These are phyloP conservation scores for Trematomus loennbergii DNA, from an alignment of 2,113 vertebrate species.

Conservation along the genomic window DNA sequence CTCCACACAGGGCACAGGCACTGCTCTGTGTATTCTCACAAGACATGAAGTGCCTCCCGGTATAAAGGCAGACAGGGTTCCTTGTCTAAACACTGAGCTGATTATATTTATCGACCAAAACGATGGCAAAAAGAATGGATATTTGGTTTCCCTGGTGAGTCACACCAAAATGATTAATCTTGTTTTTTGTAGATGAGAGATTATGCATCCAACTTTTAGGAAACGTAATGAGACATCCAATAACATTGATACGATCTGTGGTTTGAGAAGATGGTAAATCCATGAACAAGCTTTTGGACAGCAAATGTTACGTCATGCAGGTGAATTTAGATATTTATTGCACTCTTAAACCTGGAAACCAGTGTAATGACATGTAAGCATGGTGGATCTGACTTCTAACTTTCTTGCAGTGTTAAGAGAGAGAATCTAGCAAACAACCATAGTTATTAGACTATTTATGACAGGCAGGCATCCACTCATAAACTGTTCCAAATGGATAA, in stretches of 20 bases:
- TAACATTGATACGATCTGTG: background rate
- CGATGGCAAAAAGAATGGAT: background rate
- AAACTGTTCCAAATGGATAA: background rate
- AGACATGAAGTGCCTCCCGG: background rate
- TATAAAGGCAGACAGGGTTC: background rate
- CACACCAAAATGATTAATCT: background rate
- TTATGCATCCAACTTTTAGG: background rate
- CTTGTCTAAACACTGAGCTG: background rate
- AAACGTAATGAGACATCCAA: background rate
- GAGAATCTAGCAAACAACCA: background rate
- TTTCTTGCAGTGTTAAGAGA: background rate
- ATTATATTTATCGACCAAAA: background rate
- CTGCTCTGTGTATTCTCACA: background rate
- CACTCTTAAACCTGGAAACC: background rate
- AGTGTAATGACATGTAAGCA: background rate
- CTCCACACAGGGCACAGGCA: background rate
- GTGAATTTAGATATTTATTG: background rate
- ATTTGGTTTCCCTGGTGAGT: constrained; percentile 20
- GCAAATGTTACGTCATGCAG: background rate
- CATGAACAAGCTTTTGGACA: too few relatives aligned
- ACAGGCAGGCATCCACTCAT: background rate
- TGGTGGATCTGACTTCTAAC: background rate
- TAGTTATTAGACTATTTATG: background rate
- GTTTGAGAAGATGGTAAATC: background rate
- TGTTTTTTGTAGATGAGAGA: background rate